Evolutionary conservation across 2,113 vertebrate species (phyloP), one percentile per base, ranked within the genome.

Genomic region (Brachypteracias leptosomus): DNA sequence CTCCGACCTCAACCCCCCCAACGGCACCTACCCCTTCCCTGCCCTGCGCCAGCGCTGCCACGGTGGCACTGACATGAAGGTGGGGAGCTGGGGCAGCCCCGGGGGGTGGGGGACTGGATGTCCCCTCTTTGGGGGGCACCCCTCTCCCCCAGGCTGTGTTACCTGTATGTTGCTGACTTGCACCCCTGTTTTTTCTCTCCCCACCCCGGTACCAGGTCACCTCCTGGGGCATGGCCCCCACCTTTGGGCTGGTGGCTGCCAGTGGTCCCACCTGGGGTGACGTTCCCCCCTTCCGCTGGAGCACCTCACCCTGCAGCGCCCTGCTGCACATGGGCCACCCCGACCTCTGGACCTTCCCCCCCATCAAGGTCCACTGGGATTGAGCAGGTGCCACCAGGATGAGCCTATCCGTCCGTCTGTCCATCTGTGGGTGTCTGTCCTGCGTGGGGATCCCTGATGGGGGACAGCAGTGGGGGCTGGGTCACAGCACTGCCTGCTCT

Each of bases 21-120:
- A 99, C 2, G 99, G 99, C 92, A 99, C 99, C 2, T 99, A 99
- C 97, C 99, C 99, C 1, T 99, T 99, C 96, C 98, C 98, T 1
- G 99, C 99, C 21, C 97, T 99, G 93, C 94, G 19, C n/a, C 99
- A 99, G 97, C 98, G 99, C 62, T 95, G 98, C 38, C 99, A 99
- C 0, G 99, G 99, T 1, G 99, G 98, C 97, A 99, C 99, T 1
- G 99, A 99, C 54, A 98, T 98, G 98, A 99, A 99, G 99, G 99
- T 99, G 86, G 55, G 93, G 8, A 99, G 99, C 99, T 98, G 82
- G 55, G 31, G 2, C 6, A 19, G 26, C 24, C 52, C 59, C 10
- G 42, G 7, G 46, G 46, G 42, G 42, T 42, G 15, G 8, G 21
- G 25, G 31, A 11, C 19, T 29, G 16, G 6, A 12, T 17, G 15